phyloP scores from a whole-genome alignment of 1,140 invertebrate species.

The Drosophila sucinea region DNA sequence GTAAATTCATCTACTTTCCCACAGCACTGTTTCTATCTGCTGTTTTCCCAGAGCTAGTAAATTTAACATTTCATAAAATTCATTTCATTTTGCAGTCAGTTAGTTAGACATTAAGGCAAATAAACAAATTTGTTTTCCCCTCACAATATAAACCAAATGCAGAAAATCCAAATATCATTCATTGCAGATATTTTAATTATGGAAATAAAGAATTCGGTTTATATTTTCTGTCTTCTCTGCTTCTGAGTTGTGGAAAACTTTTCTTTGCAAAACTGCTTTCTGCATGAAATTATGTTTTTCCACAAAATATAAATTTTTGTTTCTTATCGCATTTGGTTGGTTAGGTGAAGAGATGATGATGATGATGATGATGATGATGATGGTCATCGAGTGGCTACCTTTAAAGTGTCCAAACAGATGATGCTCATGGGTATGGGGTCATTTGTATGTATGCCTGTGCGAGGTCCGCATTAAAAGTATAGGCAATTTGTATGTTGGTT shows the following conservation, averaged over 20 bases:
- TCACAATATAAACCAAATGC: slow-evolving; percentile 18
- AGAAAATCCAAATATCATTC: slow-evolving; percentile 32
- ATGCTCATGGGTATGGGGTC: too few species aligned
- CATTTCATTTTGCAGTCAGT: slow-evolving; percentile 33
- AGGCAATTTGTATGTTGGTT: too few species aligned
- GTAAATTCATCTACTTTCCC: slow-evolving; percentile 16
- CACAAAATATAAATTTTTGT: too few species aligned
- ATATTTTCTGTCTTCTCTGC: slow-evolving; percentile 10
- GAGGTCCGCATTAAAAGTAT: too few species aligned
- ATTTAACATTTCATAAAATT: neutral
- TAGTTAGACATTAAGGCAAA: slow-evolving; percentile 17
- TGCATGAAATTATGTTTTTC: too few species aligned
- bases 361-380: too few species aligned
- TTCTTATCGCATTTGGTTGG: too few species aligned
- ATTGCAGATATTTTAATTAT: slow-evolving; percentile 37
- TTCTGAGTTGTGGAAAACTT: neutral
- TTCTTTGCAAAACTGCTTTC: neutral
- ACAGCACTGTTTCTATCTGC: neutral
- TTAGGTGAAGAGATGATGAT: too few species aligned
- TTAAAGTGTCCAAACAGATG: too few species aligned
- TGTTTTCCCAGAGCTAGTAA: neutral
- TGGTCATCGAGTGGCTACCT: too few species aligned
- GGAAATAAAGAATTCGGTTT: slow-evolving; percentile 1
- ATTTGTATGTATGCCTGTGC: too few species aligned
- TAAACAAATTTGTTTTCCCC: slow-evolving; percentile 43